Evolutionary conservation across 2,888 invertebrate genomes (phyloP), one percentile per base, ranked within the genome.

Genomic region (Harpalus rufipes): DNA sequence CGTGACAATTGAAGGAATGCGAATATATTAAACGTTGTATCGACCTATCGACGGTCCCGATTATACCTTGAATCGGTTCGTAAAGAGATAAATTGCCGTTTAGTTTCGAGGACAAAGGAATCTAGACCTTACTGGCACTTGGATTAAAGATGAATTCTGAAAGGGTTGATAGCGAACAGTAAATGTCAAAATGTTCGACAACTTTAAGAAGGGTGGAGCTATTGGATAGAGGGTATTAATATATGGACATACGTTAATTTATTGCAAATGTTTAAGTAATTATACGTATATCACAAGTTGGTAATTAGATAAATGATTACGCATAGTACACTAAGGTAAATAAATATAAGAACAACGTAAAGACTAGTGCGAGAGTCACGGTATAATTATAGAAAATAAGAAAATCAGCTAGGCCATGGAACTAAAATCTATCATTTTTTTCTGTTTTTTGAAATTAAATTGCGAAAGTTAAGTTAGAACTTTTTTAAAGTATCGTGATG

Each of bases 1-100:
- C 68, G 68, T 68, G 39, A 68, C 68, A 39, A 63, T 63, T 63
- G 63, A 63, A 68, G 68, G 68, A 68, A 68, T 68, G 21, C 68
- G 68, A 68, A 68, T 68, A 68, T 68, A 68, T 68, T 68, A 32
- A 68, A 68, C 68, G 12, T 32, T 68, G 68, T 68, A 68, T 68
- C 39, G 68, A 7, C 12, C 39, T 68, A 68, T 68, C 39, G 68
- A 7, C 12, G 12, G n/a, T 39, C 4, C 14, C 68, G 39, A 68
- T 68, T 68, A 6, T 68, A 32, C 14, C 68, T 68, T 39, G n/a
- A 39, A 51, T 51, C 39, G 39, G 14, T 68, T 68, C 25, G 10
- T 12, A 51, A 51, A 12, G 32, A 68, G 68, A 68, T 68, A 39
- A 68, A 68, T 68, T 68, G 68, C 68, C 68, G 68, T 14, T 68